Percentiles rank a stretch among this genome's conserved stretches.
Conservation (phyloP, 2,888 invertebrate genomes). For the Sepiola atlantica region DNA sequence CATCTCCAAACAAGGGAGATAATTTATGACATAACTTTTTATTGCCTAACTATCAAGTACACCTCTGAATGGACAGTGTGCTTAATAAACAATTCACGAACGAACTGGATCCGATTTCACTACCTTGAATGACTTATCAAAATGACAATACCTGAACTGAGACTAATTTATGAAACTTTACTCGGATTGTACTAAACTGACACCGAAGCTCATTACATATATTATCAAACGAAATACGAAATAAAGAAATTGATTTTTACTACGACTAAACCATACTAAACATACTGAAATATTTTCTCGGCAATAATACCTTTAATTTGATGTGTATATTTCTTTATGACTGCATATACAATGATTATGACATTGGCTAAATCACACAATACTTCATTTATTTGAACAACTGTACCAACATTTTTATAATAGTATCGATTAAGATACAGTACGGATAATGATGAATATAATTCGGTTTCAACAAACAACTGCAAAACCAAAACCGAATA, state of each 20-base stretch:
- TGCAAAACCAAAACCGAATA: no score
- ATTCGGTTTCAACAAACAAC: no score
- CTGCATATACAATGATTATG: no score
- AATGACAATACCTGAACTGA: not conserved
- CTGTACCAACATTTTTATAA: no score
- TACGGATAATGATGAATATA: no score
- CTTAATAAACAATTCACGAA: not conserved
- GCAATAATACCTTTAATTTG: not conserved
- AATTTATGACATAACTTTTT: no score
- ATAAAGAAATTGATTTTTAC: no score
- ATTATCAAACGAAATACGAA: not conserved
- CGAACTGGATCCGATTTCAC: not conserved
- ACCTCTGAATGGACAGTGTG: not conserved
- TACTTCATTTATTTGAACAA: no score
- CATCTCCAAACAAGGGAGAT: no score
- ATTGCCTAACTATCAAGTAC: not conserved
- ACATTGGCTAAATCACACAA: no score
- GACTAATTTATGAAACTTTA: not conserved
- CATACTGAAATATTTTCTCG: not conserved
- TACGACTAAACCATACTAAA: not conserved
- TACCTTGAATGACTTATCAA: not conserved
- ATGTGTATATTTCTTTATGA: no score
- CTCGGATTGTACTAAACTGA: not conserved
- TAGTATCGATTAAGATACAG: no score
- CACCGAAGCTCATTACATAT: not conserved